Conservation (phyloP, 1,140 invertebrate species). For the Apis laboriosa region DNA sequence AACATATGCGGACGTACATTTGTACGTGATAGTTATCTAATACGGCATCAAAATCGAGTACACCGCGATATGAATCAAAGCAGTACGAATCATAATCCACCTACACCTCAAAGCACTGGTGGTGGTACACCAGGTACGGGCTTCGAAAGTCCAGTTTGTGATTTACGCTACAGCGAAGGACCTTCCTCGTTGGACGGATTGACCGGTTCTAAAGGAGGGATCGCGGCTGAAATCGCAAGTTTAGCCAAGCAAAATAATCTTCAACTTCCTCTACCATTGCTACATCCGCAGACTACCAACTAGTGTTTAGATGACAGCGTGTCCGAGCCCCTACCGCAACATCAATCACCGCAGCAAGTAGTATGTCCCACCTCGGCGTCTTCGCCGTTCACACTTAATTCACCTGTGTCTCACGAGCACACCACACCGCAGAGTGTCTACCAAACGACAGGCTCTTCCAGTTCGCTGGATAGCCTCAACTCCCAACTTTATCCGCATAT, state of each 20-base stretch:
- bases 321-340: slow-evolving; percentile 68
- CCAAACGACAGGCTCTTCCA: slow-evolving; percentile 73
- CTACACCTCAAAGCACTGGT: slow-evolving; percentile 78
- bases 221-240: slow-evolving; percentile 77
- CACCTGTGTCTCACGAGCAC: slow-evolving; percentile 72
- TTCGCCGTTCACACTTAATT: slow-evolving; percentile 73
- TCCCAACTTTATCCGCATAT: slow-evolving; percentile 74
- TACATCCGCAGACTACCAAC: slow-evolving; percentile 80
- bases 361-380: slow-evolving; percentile 64
- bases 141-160: slow-evolving; percentile 79
- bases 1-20: slow-evolving; percentile 87
- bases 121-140: slow-evolving; percentile 74
- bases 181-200: slow-evolving; percentile 77
- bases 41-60: slow-evolving; percentile 87
- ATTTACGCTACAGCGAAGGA: slow-evolving; percentile 79
- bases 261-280: slow-evolving; percentile 78
- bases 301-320: slow-evolving; percentile 77
- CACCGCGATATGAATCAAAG: slow-evolving; percentile 83
- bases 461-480: slow-evolving; percentile 68
- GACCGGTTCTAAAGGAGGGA: slow-evolving; percentile 70
- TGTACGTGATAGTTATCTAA: slow-evolving; percentile 88
- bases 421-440: slow-evolving; percentile 77
- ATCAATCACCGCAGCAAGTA: slow-evolving; percentile 67
- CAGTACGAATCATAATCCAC: slow-evolving; percentile 77
- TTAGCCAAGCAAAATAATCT: slow-evolving; percentile 79